Evolutionary conservation across 30 jellyfish, hydroid and myxozoan genomes (phyloP).

Genomic region (Chironex yamaguchii): DNA sequence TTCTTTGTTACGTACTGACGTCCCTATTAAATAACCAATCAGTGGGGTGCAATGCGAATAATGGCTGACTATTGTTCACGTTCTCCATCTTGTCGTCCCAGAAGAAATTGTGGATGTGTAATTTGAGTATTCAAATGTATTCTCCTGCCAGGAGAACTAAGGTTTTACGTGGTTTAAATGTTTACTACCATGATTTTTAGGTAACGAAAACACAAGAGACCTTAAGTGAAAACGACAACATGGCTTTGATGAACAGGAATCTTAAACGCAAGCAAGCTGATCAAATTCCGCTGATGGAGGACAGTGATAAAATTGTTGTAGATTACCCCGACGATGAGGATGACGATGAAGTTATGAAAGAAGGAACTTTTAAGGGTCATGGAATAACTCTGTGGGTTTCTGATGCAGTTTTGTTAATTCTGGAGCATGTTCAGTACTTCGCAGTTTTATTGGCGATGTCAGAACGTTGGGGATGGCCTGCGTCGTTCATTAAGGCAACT

Average conservation of each 20-base stretch:
- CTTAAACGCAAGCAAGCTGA: slow-evolving; percentile 80
- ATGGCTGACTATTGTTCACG: no score
- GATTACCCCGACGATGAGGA: slow-evolving; percentile 74
- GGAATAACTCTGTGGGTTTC: slow-evolving; percentile 89
- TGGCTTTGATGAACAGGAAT: slow-evolving; percentile 80
- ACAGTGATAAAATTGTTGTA: slow-evolving; percentile 60
- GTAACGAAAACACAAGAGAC: no score
- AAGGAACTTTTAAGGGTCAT: slow-evolving; percentile 71
- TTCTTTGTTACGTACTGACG: no score
- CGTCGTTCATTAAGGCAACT: slow-evolving; percentile 81
- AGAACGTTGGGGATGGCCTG: slow-evolving; percentile 98
- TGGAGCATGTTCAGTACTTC: slow-evolving; percentile 87
- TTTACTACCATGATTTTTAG: no score
- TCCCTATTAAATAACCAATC: no score
- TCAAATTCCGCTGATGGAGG: slow-evolving; percentile 73
- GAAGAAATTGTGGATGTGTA: no score
- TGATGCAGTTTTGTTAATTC: slow-evolving; percentile 76
- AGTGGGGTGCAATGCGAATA: no score
- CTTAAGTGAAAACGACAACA: no score
- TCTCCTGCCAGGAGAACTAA: no score
- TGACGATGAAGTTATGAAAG: slow-evolving; percentile 44
- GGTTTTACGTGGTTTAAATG: no score
- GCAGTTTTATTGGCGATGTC: slow-evolving; percentile 87
- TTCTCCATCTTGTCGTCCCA: no score
- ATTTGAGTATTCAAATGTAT: no score